Conservation (phyloP, 2,888 invertebrate genomes). For the Arge pagana region DNA sequence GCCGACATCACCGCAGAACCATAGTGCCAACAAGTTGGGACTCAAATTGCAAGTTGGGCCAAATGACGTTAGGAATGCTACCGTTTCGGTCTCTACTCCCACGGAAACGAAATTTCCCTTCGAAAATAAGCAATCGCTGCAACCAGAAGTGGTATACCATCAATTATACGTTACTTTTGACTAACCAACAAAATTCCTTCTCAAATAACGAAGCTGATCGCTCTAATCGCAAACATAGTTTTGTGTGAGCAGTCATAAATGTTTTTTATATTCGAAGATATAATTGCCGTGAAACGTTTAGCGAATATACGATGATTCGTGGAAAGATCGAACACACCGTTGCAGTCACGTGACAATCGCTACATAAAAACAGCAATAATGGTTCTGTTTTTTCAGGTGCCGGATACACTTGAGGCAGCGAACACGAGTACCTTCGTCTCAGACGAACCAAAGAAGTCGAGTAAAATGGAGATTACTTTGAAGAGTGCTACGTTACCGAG, state of each 20-base stretch:
- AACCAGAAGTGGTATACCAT: slow-evolving; percentile 39
- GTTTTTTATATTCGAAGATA: too few species aligned
- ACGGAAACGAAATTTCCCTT: slow-evolving; percentile 49
- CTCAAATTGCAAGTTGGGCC: slow-evolving; percentile 52
- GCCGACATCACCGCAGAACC: slow-evolving; percentile 48
- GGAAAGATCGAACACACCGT: too few species aligned
- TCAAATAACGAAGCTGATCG: too few species aligned
- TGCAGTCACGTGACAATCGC: too few species aligned
- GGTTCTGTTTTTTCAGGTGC: slow-evolving; percentile 32
- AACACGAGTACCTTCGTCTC: slow-evolving; percentile 23
- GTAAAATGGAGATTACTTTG: slow-evolving; percentile 68
- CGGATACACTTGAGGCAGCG: slow-evolving; percentile 34
- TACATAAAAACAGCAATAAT: too few species aligned
- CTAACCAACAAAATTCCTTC: not conserved
- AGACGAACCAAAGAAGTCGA: slow-evolving; percentile 60
- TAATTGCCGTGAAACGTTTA: too few species aligned
- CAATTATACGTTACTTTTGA: not conserved
- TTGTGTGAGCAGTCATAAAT: too few species aligned
- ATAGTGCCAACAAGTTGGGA: slow-evolving; percentile 49
- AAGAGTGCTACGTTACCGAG: slow-evolving; percentile 72
- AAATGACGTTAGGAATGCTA: slow-evolving; percentile 54
- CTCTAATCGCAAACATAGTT: too few species aligned
- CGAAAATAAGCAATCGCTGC: slow-evolving; percentile 40
- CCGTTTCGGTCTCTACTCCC: slow-evolving; percentile 55
- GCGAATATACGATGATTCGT: too few species aligned